Evolutionary conservation across 2,888 invertebrate species (phyloP).

Genomic region (Mallateleia sp.): DNA sequence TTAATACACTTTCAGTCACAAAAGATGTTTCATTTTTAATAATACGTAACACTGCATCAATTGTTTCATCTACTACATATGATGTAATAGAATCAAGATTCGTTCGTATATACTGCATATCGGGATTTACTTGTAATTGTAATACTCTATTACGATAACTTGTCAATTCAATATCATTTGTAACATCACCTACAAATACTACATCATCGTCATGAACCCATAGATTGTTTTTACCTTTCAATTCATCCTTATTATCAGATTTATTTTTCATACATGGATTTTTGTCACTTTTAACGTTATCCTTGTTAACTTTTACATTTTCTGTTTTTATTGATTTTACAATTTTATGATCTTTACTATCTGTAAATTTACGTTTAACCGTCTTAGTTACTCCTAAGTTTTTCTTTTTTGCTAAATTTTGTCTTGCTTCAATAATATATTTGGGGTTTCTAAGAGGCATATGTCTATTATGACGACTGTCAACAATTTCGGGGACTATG

Average conservation of each 20-base stretch:
- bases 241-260: neutral
- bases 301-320: neutral
- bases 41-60: conserved; percentile 18
- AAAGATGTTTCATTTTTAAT: conserved; percentile 7
- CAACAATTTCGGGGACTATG: conserved; percentile 29
- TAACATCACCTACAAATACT: too few species aligned
- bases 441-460: neutral
- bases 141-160: neutral
- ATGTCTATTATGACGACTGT: conserved; percentile 19
- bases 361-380: neutral
- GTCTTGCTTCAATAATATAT: neutral
- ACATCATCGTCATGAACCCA: neutral
- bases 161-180: neutral
- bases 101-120: neutral
- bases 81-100: neutral
- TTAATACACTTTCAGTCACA: neutral
- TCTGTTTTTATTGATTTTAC: neutral
- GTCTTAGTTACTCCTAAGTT: neutral
- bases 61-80: neutral
- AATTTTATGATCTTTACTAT: neutral
- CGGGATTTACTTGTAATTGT: neutral
- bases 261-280: neutral
- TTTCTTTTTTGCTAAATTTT: neutral
- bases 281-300: neutral
- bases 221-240: neutral